phyloP scores from a whole-genome alignment of 2,113 vertebrate species.

The Ammodytes dubius region DNA sequence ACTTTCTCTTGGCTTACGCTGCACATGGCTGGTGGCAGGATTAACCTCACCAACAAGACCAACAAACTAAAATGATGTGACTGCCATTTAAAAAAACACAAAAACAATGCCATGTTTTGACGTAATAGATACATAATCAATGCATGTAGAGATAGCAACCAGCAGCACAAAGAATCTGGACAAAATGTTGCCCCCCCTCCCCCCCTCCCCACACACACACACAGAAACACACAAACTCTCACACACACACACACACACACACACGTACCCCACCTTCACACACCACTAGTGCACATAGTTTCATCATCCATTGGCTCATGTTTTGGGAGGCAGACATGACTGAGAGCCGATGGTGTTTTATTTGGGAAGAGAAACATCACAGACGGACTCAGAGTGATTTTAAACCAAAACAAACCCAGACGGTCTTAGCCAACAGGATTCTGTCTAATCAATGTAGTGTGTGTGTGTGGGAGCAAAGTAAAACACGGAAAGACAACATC shows the following conservation, averaged over 20 bases:
- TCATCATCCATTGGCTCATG: slow-evolving; percentile 66
- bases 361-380: slow-evolving; percentile 59
- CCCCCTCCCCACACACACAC: slow-evolving; percentile 15
- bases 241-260: slow-evolving; percentile 7
- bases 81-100: too few species aligned
- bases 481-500: slow-evolving; percentile 35
- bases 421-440: slow-evolving; percentile 53
- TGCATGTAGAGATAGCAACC: too few species aligned
- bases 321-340: slow-evolving; percentile 63
- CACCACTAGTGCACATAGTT: slow-evolving; percentile 55
- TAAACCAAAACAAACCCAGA: slow-evolving; percentile 62
- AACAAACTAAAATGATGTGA: too few species aligned
- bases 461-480: slow-evolving; percentile 62
- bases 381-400: slow-evolving; percentile 57
- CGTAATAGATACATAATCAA: too few species aligned
- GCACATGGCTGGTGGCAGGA: too few species aligned
- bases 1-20: too few species aligned
- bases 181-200: too few species aligned
- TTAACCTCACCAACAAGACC: too few species aligned
- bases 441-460: slow-evolving; percentile 75
- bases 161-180: too few species aligned
- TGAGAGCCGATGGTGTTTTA: slow-evolving; percentile 66
- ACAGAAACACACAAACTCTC: slow-evolving; percentile 24
- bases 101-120: too few species aligned
- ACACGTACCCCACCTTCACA: too few species aligned